Evolutionary conservation across 2,888 invertebrate species (phyloP).

Genomic region (Apotomis betuletana): DNA sequence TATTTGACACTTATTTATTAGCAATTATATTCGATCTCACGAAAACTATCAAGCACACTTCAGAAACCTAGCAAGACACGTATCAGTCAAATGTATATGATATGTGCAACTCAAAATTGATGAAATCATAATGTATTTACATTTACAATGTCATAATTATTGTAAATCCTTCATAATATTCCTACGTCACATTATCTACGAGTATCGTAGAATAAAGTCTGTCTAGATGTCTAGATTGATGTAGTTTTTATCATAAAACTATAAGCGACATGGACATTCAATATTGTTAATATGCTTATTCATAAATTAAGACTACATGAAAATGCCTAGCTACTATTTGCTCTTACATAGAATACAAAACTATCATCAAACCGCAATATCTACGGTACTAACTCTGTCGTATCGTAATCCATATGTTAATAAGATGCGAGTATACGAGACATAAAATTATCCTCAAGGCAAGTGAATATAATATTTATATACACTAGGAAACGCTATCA

Average conservation of each 20-base stretch:
- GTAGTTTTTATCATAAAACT: slow-evolving; percentile 53
- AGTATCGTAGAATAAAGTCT: slow-evolving; percentile 54
- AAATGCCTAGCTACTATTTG: slow-evolving; percentile 56
- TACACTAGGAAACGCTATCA: slow-evolving; percentile 50
- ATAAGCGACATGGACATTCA: slow-evolving; percentile 58
- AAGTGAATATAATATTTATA: slow-evolving; percentile 52
- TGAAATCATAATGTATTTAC: slow-evolving; percentile 15
- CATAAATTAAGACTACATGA: slow-evolving; percentile 56
- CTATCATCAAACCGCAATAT: slow-evolving; percentile 45
- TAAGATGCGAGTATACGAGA: slow-evolving; percentile 70
- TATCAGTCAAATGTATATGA: slow-evolving; percentile 18
- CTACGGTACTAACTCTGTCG: slow-evolving; percentile 39
- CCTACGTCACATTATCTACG: slow-evolving; percentile 45
- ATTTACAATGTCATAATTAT: slow-evolving; percentile 11
- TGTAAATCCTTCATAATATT: slow-evolving; percentile 7
- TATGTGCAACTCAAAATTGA: slow-evolving; percentile 22
- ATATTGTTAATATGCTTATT: slow-evolving; percentile 56
- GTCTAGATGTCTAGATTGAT: slow-evolving; percentile 49
- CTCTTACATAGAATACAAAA: slow-evolving; percentile 55
- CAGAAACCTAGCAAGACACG: slow-evolving; percentile 6
- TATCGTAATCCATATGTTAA: slow-evolving; percentile 51
- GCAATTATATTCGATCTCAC: neutral
- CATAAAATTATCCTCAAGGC: slow-evolving; percentile 68
- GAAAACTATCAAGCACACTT: slow-evolving; percentile 10
- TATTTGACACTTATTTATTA: slow-evolving; percentile 1